These are phyloP conservation scores for Hippocampus mohnikei DNA, from an alignment of 2,113 vertebrate species.

Conservation along the genomic window DNA sequence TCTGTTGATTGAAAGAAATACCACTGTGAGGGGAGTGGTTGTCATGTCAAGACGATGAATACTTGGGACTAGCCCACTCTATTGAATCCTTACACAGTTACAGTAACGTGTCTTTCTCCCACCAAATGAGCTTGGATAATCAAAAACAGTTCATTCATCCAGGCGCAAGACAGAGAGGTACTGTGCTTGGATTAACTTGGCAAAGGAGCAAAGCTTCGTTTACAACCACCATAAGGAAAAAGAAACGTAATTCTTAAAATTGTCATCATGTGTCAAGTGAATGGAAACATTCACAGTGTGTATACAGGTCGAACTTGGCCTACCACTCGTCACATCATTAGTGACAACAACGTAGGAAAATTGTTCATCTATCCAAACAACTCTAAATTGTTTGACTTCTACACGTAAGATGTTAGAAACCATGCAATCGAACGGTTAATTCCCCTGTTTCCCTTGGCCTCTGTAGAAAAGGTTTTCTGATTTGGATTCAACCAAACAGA, in stretches of 20 bases:
- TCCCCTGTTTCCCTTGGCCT: slow-evolving; percentile 3
- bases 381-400: slow-evolving; percentile 17
- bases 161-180: slow-evolving; percentile 26
- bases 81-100: slow-evolving; percentile 43
- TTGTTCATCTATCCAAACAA: slow-evolving; percentile 31
- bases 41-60: slow-evolving; percentile 70
- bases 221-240: slow-evolving; percentile 32
- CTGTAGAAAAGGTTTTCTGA: slow-evolving; percentile 1
- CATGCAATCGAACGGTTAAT: not conserved
- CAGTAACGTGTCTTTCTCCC: slow-evolving; percentile 34
- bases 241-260: slow-evolving; percentile 21
- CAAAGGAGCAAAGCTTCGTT: slow-evolving; percentile 34
- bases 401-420: not conserved
- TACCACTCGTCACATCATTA: slow-evolving; percentile 26
- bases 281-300: slow-evolving; percentile 18
- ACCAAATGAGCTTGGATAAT: slow-evolving; percentile 51
- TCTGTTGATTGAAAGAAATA: slow-evolving; percentile 72
- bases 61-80: slow-evolving; percentile 45
- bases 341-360: slow-evolving; percentile 24
- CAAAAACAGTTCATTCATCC: slow-evolving; percentile 57
- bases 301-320: slow-evolving; percentile 38
- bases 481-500: slow-evolving; percentile 9
- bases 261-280: slow-evolving; percentile 23
- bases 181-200: slow-evolving; percentile 34
- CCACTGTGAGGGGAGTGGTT: slow-evolving; percentile 64